Conservation (phyloP, 2,113 vertebrate genomes). For the Gadus chalcogrammus region DNA sequence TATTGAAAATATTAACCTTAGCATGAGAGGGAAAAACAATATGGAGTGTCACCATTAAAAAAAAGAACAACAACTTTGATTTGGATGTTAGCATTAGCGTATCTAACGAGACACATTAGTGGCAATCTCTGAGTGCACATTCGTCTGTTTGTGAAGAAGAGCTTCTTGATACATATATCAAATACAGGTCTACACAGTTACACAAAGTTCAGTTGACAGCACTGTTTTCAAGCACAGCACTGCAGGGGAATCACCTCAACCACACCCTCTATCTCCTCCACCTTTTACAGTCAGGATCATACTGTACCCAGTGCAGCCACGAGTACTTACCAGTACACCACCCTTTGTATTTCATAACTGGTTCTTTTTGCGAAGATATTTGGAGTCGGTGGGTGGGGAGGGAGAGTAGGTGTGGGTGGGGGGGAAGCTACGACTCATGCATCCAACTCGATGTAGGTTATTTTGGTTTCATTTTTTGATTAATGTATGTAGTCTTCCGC, state of each 20-base stretch:
- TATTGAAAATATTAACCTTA: conserved; percentile 56
- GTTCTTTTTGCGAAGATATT: conserved; percentile 43
- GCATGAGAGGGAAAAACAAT: conserved; percentile 46
- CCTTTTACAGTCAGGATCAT: conserved; percentile 32
- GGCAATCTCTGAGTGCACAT: conserved; percentile 42
- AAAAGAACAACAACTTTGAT: conserved; percentile 19
- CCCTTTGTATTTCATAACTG: conserved; percentile 49
- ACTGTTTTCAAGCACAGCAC: conserved; percentile 67
- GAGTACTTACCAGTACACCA: conserved; percentile 47
- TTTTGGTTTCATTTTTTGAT: conserved; percentile 13
- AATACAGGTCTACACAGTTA: conserved; percentile 42
- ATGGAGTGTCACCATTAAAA: conserved; percentile 2
- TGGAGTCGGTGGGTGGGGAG: neutral
- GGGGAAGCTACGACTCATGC: conserved; percentile 42
- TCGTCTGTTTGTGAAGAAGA: conserved; percentile 23
- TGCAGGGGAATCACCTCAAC: conserved; percentile 33
- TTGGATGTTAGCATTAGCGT: conserved; percentile 44
- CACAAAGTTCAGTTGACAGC: conserved; percentile 48
- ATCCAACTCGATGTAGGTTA: conserved; percentile 47
- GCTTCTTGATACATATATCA: conserved; percentile 28
- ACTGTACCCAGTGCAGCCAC: conserved; percentile 59
- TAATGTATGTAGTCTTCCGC: conserved; percentile 68
- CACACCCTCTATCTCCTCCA: conserved; percentile 21
- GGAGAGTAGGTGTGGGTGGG: neutral
- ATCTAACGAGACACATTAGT: conserved; percentile 31